Conservation (phyloP, 2,113 vertebrate genomes). For the Macquaria ambigua region DNA sequence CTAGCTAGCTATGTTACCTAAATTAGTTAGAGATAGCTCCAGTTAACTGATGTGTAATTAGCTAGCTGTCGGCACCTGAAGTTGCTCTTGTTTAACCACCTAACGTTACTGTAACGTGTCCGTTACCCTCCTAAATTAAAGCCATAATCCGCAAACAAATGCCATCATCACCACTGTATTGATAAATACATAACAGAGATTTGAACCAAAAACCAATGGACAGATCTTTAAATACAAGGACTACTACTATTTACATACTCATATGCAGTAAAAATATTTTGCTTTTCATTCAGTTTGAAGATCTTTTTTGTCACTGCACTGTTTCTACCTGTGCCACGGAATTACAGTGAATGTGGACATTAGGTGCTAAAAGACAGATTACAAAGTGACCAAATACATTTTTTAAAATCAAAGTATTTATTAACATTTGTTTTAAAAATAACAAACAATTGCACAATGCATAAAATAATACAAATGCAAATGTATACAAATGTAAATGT, state of each 20-base stretch:
- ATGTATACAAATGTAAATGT: not conserved
- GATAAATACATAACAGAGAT: not conserved
- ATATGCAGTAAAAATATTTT: too few relatives aligned
- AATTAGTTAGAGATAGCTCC: not conserved
- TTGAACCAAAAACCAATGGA: not conserved
- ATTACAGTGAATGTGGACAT: not conserved
- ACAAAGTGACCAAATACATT: not conserved
- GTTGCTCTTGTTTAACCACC: not conserved
- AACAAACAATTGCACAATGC: not conserved
- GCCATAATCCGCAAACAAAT: not conserved
- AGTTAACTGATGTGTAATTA: not conserved
- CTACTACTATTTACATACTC: too few relatives aligned
- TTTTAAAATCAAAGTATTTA: not conserved
- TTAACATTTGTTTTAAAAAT: not conserved
- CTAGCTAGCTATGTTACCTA: constrained; percentile 48
- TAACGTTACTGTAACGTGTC: not conserved
- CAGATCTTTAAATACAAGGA: not conserved
- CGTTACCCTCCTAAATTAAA: not conserved
- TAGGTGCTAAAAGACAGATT: not conserved
- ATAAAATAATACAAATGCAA: not conserved
- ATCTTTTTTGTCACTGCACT: not conserved
- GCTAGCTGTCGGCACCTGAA: not conserved
- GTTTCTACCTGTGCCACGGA: not conserved
- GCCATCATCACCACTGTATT: not conserved
- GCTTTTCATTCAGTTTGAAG: not conserved